Conservation (phyloP, 1,140 invertebrate genomes). For the Drosophila pallidifrons region DNA sequence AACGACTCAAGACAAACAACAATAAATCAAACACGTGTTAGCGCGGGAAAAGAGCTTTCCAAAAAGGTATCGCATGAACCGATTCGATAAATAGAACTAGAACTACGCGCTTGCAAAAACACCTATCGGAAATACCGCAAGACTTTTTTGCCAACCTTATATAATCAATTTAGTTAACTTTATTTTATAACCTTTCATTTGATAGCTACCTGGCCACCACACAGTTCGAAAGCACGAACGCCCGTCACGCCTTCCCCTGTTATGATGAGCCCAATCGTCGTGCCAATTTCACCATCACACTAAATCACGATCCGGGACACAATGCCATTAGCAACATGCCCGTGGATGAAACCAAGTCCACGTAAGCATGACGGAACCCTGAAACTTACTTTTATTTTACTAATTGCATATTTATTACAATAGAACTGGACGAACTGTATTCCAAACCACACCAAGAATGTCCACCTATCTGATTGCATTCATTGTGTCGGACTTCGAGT, state of each 20-base stretch:
- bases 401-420: neutral
- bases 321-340: constrained; percentile 91
- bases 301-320: constrained; percentile 87
- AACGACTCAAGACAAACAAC: too few relatives aligned
- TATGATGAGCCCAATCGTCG: constrained; percentile 95
- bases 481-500: constrained; percentile 89
- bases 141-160: too few relatives aligned
- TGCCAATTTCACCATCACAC: constrained; percentile 90
- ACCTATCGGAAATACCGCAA: too few relatives aligned
- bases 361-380: constrained; percentile 27
- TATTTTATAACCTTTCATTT: neutral
- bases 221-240: constrained; percentile 93
- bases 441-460: constrained; percentile 71
- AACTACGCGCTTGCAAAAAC: too few relatives aligned
- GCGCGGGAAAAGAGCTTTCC: too few relatives aligned
- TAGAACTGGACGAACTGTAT: constrained; percentile 63
- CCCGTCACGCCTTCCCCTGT: constrained; percentile 93
- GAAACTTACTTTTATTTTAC: neutral
- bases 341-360: constrained; percentile 32
- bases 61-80: too few relatives aligned
- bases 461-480: constrained; percentile 92
- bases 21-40: too few relatives aligned
- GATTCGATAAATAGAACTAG: too few relatives aligned
- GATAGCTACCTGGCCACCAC: constrained; percentile 90
- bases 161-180: neutral